Percentiles rank a stretch among this genome's conserved stretches.
Conservation (phyloP, 2,113 vertebrate species). For the Pelecanus crispus region DNA sequence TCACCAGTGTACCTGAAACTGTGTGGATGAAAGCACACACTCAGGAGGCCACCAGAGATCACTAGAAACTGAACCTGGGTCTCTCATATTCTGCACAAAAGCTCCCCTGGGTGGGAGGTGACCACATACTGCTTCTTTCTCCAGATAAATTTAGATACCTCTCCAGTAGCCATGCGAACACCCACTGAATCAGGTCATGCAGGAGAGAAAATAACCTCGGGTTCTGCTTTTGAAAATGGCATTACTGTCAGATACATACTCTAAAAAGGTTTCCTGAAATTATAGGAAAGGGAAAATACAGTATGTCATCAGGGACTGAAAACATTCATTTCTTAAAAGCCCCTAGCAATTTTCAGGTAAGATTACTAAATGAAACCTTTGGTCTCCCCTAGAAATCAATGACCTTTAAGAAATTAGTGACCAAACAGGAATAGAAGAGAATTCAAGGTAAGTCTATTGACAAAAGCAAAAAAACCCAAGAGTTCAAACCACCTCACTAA, state of each 20-base stretch:
- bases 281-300: neutral
- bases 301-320: neutral
- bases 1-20: neutral
- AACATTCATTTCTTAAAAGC: neutral
- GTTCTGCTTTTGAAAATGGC: neutral
- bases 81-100: neutral
- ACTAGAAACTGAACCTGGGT: neutral
- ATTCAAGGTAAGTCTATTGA: neutral
- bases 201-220: neutral
- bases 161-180: neutral
- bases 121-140: neutral
- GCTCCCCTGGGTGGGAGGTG: neutral
- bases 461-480: neutral
- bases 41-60: neutral
- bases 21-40: neutral
- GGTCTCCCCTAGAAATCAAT: neutral
- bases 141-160: neutral
- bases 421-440: neutral
- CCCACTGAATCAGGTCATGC: neutral
- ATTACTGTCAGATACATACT: neutral
- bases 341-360: neutral
- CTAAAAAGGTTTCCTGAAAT: neutral
- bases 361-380: neutral
- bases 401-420: neutral
- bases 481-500: neutral